Percentiles rank a stretch among this genome's conserved stretches.
Evolutionary conservation across 2,113 vertebrate species (phyloP).

Genomic region (Sphyrna mokarran): DNA sequence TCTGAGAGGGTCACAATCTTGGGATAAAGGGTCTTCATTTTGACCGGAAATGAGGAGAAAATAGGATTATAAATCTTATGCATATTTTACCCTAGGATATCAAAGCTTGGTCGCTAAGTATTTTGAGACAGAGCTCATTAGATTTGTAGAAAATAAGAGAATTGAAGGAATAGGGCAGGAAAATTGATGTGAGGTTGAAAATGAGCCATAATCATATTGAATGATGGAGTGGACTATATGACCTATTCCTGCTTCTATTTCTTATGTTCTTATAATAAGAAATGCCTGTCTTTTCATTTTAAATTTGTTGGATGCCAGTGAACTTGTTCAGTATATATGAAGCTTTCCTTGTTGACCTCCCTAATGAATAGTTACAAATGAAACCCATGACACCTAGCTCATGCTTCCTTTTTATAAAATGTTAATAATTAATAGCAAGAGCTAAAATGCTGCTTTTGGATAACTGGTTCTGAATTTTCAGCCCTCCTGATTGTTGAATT

Average conservation of each 20-base stretch:
- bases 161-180: neutral
- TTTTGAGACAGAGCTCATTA: neutral
- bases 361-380: neutral
- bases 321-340: neutral
- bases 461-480: neutral
- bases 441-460: neutral
- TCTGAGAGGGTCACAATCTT: neutral
- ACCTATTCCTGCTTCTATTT: neutral
- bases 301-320: neutral
- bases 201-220: neutral
- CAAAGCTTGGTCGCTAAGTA: neutral
- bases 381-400: neutral
- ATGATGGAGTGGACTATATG: neutral
- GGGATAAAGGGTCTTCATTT: no score
- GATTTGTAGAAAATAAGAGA: neutral
- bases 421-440: neutral
- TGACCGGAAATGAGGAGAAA: neutral
- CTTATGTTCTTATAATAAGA: neutral
- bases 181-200: neutral
- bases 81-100: neutral
- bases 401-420: neutral
- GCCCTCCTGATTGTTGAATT: neutral
- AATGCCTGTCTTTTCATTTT: neutral
- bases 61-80: neutral
- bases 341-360: neutral